A percentile compares a stretch with the other conserved stretches of the same genome.
phyloP scores from a whole-genome alignment of 2,888 invertebrate species.

The Abscondita cerata region DNA sequence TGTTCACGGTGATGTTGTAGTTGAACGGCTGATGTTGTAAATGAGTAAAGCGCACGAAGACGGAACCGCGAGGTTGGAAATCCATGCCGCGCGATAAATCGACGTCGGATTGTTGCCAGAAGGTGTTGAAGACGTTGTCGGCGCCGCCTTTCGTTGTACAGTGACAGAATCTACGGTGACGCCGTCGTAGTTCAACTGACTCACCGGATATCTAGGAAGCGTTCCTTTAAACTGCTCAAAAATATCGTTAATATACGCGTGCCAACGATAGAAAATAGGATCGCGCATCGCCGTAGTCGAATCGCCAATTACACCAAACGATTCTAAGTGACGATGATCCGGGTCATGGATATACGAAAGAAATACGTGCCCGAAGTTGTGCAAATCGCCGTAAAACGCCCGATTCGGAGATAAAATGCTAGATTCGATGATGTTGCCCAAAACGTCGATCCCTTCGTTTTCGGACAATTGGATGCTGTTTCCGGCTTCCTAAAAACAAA shows the following conservation, averaged over 20 bases:
- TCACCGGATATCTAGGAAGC: conserved; percentile 68
- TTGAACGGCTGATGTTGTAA: conserved; percentile 76
- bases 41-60: conserved; percentile 78
- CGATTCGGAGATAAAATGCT: conserved; percentile 73
- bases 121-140: conserved; percentile 69
- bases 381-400: conserved; percentile 77
- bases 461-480: conserved; percentile 67
- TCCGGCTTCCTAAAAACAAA: conserved; percentile 62
- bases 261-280: conserved; percentile 87
- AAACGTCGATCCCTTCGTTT: conserved; percentile 74
- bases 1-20: conserved; percentile 62
- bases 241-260: conserved; percentile 78
- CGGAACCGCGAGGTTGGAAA: conserved; percentile 77
- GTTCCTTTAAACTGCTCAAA: conserved; percentile 78
- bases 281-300: conserved; percentile 87
- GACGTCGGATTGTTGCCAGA: conserved; percentile 82
- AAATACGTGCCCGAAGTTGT: conserved; percentile 83
- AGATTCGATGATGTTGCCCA: conserved; percentile 83
- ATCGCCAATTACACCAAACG: conserved; percentile 83
- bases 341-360: conserved; percentile 83
- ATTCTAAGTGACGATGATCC: conserved; percentile 77
- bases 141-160: conserved; percentile 62
- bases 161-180: conserved; percentile 66
- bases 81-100: conserved; percentile 83
- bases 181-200: conserved; percentile 70